Evolutionary conservation across 2,113 vertebrate genomes (phyloP).

Genomic region (Mesembrinibis cayennensis): DNA sequence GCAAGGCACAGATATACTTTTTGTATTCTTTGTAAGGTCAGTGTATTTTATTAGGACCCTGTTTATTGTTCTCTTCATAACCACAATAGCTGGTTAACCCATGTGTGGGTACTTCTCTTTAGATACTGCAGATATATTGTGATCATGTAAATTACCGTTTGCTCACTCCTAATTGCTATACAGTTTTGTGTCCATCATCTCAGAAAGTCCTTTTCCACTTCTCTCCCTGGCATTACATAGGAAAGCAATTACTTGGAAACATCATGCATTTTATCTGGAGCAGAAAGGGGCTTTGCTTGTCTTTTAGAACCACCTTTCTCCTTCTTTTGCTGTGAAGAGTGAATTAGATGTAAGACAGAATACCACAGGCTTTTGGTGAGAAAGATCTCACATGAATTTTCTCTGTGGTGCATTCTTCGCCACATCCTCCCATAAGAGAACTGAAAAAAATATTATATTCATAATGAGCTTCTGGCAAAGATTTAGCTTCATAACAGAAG

Average conservation of each 20-base stretch:
- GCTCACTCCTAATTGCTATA: background rate
- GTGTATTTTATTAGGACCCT: background rate
- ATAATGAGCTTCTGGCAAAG: background rate
- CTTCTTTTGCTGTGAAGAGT: background rate
- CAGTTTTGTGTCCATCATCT: background rate
- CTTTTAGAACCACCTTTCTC: background rate
- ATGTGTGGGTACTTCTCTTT: background rate
- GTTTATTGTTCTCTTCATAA: background rate
- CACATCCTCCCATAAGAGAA: background rate
- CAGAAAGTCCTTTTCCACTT: background rate
- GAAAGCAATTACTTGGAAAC: background rate
- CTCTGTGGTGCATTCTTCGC: background rate
- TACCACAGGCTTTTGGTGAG: background rate
- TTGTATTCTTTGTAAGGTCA: background rate
- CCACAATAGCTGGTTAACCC: background rate
- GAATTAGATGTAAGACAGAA: background rate
- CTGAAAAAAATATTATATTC: background rate
- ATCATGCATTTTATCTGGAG: background rate
- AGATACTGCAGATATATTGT: background rate
- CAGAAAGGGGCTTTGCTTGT: background rate
- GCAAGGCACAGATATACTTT: background rate
- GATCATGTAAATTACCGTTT: background rate
- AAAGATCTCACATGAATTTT: background rate
- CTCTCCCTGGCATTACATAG: background rate
- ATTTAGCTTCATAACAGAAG: background rate